phyloP scores from a whole-genome alignment of 2,797 vertebrate species.

The Glossophaga mutica region DNA sequence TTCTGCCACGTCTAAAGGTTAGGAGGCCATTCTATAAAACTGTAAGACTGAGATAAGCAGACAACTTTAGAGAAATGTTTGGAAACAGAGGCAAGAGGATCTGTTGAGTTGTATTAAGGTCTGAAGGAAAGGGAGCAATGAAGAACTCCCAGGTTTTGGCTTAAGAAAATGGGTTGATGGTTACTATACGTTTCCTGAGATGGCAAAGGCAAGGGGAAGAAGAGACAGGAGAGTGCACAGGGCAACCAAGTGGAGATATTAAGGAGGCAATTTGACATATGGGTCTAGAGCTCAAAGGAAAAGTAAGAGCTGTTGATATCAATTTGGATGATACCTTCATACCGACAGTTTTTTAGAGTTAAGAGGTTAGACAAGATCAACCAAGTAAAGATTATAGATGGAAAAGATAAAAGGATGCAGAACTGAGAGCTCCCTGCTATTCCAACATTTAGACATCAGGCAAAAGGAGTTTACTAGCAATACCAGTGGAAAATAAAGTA shows the following conservation, averaged over 20 bases:
- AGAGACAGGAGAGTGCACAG: background rate
- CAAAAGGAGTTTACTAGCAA: background rate
- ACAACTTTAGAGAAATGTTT: background rate
- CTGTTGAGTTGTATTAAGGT: background rate
- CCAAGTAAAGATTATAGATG: background rate
- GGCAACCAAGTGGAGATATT: background rate
- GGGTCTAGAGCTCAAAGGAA: background rate
- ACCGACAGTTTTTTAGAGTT: background rate
- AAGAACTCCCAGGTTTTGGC: background rate
- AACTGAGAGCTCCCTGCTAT: background rate
- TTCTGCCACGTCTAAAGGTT: background rate
- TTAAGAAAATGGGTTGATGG: constrained; percentile 2
- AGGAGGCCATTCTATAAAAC: background rate
- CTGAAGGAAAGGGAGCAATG: background rate
- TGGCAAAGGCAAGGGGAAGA: background rate
- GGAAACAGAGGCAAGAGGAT: background rate
- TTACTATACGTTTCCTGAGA: background rate
- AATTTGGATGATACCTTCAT: background rate
- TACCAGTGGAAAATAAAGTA: background rate
- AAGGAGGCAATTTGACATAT: background rate
- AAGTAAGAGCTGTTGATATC: background rate
- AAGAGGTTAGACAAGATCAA: background rate
- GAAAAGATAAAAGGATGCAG: background rate
- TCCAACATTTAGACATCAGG: background rate
- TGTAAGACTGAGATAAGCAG: background rate